A percentile compares a stretch with the other conserved stretches of the same genome.
Conservation (phyloP, 2,797 vertebrate species). For the Percopsis omiscomaycus region DNA sequence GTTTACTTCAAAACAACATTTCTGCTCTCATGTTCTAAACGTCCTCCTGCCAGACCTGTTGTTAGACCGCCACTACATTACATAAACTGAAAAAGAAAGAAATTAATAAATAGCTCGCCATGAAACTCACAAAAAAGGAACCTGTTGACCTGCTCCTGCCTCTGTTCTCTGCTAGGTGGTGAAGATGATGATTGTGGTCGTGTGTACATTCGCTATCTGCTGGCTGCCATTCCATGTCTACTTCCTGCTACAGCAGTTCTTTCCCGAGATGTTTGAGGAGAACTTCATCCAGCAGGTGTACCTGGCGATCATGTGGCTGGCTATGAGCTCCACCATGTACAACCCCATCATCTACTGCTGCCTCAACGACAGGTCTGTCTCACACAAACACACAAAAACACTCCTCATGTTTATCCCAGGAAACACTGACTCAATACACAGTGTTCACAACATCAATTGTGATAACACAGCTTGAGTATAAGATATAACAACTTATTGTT, state of each 20-base stretch:
- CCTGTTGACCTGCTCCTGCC: too few species aligned
- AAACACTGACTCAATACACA: not conserved
- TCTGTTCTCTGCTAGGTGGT: slow-evolving; percentile 81
- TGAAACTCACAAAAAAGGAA: too few species aligned
- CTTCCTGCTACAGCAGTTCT: slow-evolving; percentile 90
- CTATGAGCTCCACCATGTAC: slow-evolving; percentile 99
- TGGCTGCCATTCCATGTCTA: slow-evolving; percentile 96
- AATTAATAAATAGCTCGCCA: too few species aligned
- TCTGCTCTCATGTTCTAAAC: too few species aligned
- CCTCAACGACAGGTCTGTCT: slow-evolving; percentile 90
- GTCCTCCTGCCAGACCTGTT: too few species aligned
- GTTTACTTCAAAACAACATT: too few species aligned
- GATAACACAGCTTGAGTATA: slow-evolving; percentile 1
- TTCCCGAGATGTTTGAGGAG: slow-evolving; percentile 78
- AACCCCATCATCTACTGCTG: slow-evolving; percentile 99
- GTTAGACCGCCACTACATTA: not conserved
- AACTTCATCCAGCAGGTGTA: slow-evolving; percentile 93
- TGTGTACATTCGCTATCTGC: slow-evolving; percentile 93
- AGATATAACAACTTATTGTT: not conserved
- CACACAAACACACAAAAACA: not conserved
- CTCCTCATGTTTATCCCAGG: not conserved
- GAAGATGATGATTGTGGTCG: slow-evolving; percentile 98
- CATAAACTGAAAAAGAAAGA: not conserved
- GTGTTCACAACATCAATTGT: too few species aligned
- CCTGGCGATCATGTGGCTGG: slow-evolving; percentile 94